These are phyloP conservation scores for Ormia ochracea DNA, from an alignment of 2,888 invertebrate species.

Conservation along the genomic window DNA sequence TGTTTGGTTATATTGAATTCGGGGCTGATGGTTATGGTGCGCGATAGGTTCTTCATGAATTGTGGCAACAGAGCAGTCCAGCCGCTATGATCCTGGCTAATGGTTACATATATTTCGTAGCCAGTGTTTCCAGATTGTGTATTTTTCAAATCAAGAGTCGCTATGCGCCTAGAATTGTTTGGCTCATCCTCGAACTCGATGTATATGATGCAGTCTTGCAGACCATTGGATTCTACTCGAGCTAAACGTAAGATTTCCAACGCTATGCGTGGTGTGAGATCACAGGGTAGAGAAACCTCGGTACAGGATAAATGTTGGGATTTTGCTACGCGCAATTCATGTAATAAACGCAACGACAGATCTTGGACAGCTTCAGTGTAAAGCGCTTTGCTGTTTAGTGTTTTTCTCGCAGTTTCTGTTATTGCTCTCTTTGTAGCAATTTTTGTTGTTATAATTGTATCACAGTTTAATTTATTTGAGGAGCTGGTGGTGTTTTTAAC, in stretches of 20 bases:
- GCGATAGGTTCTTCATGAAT: constrained; percentile 73
- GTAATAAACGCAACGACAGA: constrained; percentile 69
- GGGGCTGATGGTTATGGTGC: constrained; percentile 74
- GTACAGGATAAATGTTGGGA: constrained; percentile 72
- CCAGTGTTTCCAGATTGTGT: constrained; percentile 67
- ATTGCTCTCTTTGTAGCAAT: constrained; percentile 18
- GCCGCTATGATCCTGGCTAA: constrained; percentile 74
- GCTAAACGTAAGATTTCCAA: constrained; percentile 73
- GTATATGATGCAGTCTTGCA: constrained; percentile 74
- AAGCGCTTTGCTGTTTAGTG: constrained; percentile 46
- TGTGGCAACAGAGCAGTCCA: constrained; percentile 73
- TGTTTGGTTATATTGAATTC: constrained; percentile 74
- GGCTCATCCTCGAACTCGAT: constrained; percentile 74
- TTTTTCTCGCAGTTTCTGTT: constrained; percentile 29
- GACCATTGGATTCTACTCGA: constrained; percentile 72
- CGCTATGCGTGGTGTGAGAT: constrained; percentile 74
- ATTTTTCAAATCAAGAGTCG: constrained; percentile 69
- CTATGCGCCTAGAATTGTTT: constrained; percentile 72
- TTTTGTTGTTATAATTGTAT: constrained; percentile 50
- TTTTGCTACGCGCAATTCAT: constrained; percentile 72
- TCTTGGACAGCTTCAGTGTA: constrained; percentile 65
- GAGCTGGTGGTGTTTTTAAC: constrained; percentile 52
- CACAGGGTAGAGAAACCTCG: constrained; percentile 74
- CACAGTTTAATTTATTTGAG: constrained; percentile 64
- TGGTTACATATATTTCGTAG: constrained; percentile 72